These are phyloP conservation scores for Tiliacea citrago DNA, from an alignment of 2,888 invertebrate genomes.

Conservation along the genomic window DNA sequence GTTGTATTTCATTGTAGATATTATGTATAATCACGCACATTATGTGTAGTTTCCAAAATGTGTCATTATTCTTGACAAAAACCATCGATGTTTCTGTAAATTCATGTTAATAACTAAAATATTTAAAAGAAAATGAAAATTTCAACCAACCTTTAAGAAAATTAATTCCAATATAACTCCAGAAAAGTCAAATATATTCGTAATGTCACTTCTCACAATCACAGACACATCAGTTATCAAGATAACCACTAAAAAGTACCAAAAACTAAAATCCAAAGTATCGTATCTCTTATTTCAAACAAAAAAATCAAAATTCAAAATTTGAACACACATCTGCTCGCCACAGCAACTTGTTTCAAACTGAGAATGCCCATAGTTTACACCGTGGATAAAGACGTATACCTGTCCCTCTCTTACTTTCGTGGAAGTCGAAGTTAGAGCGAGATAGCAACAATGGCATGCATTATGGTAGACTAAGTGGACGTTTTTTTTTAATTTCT, in stretches of 20 bases:
- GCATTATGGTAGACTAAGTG: conserved; percentile 84
- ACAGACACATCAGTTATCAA: conserved; percentile 26
- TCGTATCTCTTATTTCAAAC: conserved; percentile 42
- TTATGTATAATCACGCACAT: no score
- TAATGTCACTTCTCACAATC: conserved; percentile 50
- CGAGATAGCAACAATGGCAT: conserved; percentile 84
- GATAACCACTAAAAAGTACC: conserved; percentile 27
- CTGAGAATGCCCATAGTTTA: conserved; percentile 69
- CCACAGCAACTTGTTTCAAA: conserved; percentile 65
- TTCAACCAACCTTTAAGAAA: conserved; percentile 47
- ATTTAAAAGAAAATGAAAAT: neutral
- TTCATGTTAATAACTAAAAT: neutral
- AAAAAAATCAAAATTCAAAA: conserved; percentile 44
- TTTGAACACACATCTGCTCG: conserved; percentile 47
- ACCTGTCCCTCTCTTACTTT: conserved; percentile 69
- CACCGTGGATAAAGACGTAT: conserved; percentile 73
- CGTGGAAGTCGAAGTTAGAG: conserved; percentile 56
- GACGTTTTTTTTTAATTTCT: conserved; percentile 87
- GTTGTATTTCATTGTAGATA: neutral
- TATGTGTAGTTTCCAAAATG: neutral
- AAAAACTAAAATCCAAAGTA: conserved; percentile 19
- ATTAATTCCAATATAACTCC: conserved; percentile 47
- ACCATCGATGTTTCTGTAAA: neutral
- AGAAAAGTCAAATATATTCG: conserved; percentile 1
- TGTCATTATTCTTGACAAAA: neutral